Conservation (phyloP, 1,140 invertebrate genomes). For the Zelostemma sp. region DNA sequence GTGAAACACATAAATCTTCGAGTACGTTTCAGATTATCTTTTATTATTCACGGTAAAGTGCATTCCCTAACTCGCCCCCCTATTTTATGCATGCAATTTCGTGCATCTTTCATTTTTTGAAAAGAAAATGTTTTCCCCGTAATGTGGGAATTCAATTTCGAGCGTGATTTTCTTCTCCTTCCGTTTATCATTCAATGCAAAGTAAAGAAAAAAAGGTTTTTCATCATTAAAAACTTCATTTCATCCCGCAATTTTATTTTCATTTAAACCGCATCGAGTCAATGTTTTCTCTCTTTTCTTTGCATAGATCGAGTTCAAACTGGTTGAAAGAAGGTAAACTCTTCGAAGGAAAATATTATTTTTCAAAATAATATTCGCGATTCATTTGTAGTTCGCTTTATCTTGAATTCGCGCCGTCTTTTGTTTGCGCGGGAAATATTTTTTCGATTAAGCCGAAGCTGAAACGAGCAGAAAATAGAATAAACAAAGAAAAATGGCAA, state of each 20-base stretch:
- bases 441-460: no score
- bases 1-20: conserved; percentile 26
- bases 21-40: conserved; percentile 18
- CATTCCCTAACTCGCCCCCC: conserved; percentile 1
- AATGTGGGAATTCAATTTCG: background rate
- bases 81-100: conserved; percentile 1
- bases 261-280: no score
- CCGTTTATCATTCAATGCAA: background rate
- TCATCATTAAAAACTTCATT: background rate
- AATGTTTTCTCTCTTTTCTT: no score
- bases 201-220: background rate
- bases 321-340: no score
- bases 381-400: background rate
- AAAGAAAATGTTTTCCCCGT: background rate
- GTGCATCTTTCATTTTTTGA: background rate
- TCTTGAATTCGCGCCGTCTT: background rate
- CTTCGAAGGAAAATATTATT: background rate
- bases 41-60: conserved; percentile 24
- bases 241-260: no score
- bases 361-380: background rate
- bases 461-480: no score
- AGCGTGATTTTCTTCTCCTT: background rate
- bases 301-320: no score
- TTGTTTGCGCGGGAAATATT: no score
- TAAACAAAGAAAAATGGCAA: no score